Conservation (phyloP, 2,888 invertebrate species). For the Spilosoma lubricipeda region DNA sequence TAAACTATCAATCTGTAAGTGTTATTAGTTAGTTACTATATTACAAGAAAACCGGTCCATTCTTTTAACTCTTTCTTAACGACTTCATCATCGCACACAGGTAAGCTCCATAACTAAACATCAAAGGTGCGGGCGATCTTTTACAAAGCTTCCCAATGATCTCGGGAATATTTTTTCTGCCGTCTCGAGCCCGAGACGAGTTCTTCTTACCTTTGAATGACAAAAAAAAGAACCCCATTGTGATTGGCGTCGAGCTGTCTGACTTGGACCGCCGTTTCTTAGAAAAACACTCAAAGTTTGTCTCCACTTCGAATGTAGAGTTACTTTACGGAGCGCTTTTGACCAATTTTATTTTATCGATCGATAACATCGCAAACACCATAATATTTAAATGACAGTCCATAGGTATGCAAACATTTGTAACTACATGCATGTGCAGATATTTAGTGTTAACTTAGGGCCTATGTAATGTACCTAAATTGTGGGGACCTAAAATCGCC, state of each 20-base stretch:
- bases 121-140: conserved; percentile 69
- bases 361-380: background rate
- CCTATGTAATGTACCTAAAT: background rate
- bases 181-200: conserved; percentile 70
- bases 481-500: background rate
- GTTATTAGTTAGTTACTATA: conserved; percentile 32
- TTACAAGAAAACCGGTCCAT: conserved; percentile 46
- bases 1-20: conserved; percentile 33
- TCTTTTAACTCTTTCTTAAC: conserved; percentile 63
- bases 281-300: conserved; percentile 65
- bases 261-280: conserved; percentile 73
- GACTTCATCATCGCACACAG: conserved; percentile 65
- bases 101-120: conserved; percentile 67
- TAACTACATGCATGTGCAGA: background rate
- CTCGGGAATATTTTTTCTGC: conserved; percentile 73
- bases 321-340: conserved; percentile 29
- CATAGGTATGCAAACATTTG: background rate
- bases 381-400: background rate
- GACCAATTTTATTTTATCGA: conserved; percentile 24
- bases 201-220: conserved; percentile 68
- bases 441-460: background rate
- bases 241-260: conserved; percentile 83
- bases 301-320: conserved; percentile 47
- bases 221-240: conserved; percentile 78
- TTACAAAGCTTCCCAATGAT: conserved; percentile 70